Percentiles rank a stretch among this genome's conserved stretches.
phyloP scores from a whole-genome alignment of 2,888 invertebrate species.

The Metallyticus violacea region DNA sequence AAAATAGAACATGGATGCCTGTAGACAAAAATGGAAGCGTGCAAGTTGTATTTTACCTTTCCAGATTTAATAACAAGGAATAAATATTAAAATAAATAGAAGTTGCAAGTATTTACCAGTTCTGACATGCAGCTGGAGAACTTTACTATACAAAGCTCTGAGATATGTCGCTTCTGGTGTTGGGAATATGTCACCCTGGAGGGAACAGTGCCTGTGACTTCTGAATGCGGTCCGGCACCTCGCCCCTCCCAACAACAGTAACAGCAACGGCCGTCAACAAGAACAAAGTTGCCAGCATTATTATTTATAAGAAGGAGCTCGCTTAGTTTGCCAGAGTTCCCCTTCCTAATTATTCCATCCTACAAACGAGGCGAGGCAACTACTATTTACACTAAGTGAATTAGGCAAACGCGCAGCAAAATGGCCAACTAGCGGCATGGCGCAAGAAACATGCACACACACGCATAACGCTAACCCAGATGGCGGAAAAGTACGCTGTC shows the following conservation, averaged over 20 bases:
- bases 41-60: no score
- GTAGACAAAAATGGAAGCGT: no score
- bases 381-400: not conserved
- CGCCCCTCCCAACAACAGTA: not conserved
- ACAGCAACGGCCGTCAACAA: not conserved
- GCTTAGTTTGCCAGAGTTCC: not conserved
- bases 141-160: not conserved
- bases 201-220: not conserved
- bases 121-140: no score
- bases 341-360: not conserved
- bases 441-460: no score
- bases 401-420: not conserved
- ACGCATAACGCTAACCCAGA: not conserved
- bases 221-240: not conserved
- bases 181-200: not conserved
- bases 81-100: no score
- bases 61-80: no score
- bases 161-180: not conserved
- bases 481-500: not conserved
- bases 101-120: no score
- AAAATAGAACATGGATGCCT: no score
- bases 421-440: not conserved
- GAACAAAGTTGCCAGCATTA: not conserved
- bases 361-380: not conserved
- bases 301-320: not conserved